A percentile compares a stretch with the other conserved stretches of the same genome.
phyloP scores from a whole-genome alignment of 2,113 vertebrate species.

The Gracilinanus agilis region DNA sequence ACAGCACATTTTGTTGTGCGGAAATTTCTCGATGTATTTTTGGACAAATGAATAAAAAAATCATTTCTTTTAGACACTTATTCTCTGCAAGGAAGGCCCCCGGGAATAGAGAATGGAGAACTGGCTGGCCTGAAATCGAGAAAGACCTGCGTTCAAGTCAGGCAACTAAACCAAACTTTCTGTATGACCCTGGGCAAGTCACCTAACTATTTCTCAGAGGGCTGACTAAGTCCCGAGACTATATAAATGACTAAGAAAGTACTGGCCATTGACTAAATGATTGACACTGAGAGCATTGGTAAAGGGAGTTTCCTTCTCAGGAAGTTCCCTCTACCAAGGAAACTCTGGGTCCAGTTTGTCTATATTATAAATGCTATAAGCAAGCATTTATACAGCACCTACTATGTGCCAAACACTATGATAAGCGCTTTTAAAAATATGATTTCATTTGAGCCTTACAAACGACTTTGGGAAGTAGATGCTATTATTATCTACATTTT shows the following conservation, averaged over 20 bases:
- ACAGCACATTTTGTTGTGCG: background rate
- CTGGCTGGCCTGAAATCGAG: background rate
- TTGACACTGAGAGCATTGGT: too few species aligned
- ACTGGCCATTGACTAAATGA: too few species aligned
- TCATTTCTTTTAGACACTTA: background rate
- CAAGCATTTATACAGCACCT: too few species aligned
- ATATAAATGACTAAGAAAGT: background rate
- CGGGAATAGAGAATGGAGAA: background rate
- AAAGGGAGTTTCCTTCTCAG: too few species aligned
- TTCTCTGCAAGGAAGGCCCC: background rate
- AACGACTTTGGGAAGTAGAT: too few species aligned
- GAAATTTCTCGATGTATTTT: background rate
- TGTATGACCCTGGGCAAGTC: background rate
- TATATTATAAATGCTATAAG: too few species aligned
- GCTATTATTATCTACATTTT: too few species aligned
- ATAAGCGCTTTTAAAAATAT: too few species aligned
- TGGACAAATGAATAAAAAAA: background rate
- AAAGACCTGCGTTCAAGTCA: background rate
- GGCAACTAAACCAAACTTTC: background rate
- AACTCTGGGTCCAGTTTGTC: too few species aligned
- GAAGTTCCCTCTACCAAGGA: too few species aligned
- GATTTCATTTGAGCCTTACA: too few species aligned
- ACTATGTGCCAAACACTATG: too few species aligned
- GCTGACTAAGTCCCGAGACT: background rate
- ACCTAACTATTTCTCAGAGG: background rate